Conservation (phyloP, 2,888 invertebrate species). For the Pedicia rivosa region DNA sequence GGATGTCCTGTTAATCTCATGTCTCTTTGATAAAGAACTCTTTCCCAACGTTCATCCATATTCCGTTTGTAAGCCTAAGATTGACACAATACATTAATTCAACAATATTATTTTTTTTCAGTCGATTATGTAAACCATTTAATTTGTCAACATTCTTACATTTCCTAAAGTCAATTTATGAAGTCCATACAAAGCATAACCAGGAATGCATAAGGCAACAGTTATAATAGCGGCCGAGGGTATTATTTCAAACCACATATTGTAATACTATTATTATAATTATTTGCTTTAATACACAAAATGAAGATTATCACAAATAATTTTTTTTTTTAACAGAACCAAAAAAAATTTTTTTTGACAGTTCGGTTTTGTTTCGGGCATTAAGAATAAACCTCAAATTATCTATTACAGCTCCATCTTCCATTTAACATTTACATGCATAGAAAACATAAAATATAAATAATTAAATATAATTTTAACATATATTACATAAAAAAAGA, state of each 20-base stretch:
- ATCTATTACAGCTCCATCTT: too few relatives aligned
- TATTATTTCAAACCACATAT: constrained; percentile 60
- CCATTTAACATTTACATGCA: too few relatives aligned
- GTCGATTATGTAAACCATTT: constrained; percentile 3
- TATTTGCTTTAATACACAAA: too few relatives aligned
- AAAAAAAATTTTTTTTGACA: too few relatives aligned
- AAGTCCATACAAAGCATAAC: constrained; percentile 41
- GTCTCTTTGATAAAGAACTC: constrained; percentile 43
- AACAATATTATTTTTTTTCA: background rate
- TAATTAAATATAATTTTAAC: too few relatives aligned
- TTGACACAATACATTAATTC: background rate
- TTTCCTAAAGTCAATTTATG: constrained; percentile 45
- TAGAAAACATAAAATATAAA: too few relatives aligned
- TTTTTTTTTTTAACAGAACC: too few relatives aligned
- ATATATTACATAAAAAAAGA: too few relatives aligned
- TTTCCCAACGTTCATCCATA: constrained; percentile 35
- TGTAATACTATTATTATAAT: constrained; percentile 9
- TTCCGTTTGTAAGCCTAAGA: constrained; percentile 40
- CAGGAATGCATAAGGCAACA: constrained; percentile 41
- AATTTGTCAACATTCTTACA: constrained; percentile 34
- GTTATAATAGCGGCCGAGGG: constrained; percentile 44
- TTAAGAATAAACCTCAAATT: too few relatives aligned
- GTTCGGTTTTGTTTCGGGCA: too few relatives aligned
- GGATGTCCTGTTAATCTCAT: constrained; percentile 40
- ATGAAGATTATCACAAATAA: too few relatives aligned